Base-by-base conservation (phyloP, 1,140 invertebrate genomes). In the Pogonognathellus flavescens region DNA sequence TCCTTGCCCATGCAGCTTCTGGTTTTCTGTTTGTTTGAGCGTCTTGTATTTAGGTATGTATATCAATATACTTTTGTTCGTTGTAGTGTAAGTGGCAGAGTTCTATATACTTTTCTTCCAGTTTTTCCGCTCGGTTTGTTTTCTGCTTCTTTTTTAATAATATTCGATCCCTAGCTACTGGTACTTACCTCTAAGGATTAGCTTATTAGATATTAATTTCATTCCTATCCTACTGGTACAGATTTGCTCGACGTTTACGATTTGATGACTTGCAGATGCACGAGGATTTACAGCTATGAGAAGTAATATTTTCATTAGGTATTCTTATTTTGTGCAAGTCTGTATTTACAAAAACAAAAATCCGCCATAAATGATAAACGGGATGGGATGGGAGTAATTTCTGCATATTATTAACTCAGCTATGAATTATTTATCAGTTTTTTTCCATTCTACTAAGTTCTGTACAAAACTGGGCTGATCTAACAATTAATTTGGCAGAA, bases 181-280 rank as follows among this genome's bases (percentile, higher is more conserved):
- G 31, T 41, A 41, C 31, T 41, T 41, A 41, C 31, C 31, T 41
- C 1, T n/a, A 49, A 49, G 66, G 16, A 72, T 72, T 72, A 72
- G 66, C 31, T 72, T 31, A 20, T 25, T 76, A 25, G 25, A 16
- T 50, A 76, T 76, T 66, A 76, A 76, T 76, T 76, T 76, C 70
- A 49, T 76, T 50, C 16, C 41, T 50, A n/a, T 50, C 70, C 70
- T 76, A 50, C 70, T 76, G 70, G 31, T 76, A 76, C 70, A 76
- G 14, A 76, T 76, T 76, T 20, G 13, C 14, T 13, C 10, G 31
- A 49, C 70, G 31, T 76, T 76, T 76, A 76, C 41, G 16, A 76
- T 18, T 76, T 76, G 70, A 66, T 66, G 22, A 66, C 62, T 66
- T 76, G 70, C 70, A 76, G 70, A 76, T 50, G 70, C 25, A 76